phyloP scores from a whole-genome alignment of 2,888 invertebrate species.

The Lasioglossum vierecki region DNA sequence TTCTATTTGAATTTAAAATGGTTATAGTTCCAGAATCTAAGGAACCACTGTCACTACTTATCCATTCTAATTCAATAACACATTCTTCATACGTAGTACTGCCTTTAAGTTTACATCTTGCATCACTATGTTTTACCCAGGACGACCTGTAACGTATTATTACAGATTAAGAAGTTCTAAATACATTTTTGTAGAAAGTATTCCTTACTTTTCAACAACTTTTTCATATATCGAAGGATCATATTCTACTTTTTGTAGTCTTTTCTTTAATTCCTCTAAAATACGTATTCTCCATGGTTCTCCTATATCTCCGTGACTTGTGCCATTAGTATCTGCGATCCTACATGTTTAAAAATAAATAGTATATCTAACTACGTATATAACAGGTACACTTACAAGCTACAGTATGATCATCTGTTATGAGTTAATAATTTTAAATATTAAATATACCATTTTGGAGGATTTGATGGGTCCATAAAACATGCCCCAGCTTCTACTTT shows the following conservation, averaged over 20 bases:
- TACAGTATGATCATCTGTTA: background rate
- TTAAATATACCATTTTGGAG: constrained; percentile 89
- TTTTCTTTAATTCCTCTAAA: constrained; percentile 88
- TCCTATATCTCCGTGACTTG: constrained; percentile 87
- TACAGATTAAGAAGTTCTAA: background rate
- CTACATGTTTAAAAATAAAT: constrained; percentile 58
- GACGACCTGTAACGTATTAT: constrained; percentile 85
- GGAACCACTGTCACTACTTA: constrained; percentile 86
- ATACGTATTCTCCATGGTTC: constrained; percentile 92
- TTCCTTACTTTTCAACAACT: constrained; percentile 89
- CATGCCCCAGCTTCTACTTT: constrained; percentile 93
- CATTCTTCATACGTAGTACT: constrained; percentile 89
- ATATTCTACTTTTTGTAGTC: constrained; percentile 85
- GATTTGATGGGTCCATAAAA: constrained; percentile 88
- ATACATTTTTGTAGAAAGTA: background rate
- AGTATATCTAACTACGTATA: background rate
- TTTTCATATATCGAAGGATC: constrained; percentile 88
- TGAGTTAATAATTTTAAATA: background rate
- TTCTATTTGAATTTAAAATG: constrained; percentile 91
- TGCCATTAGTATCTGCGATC: constrained; percentile 86
- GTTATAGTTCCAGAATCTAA: constrained; percentile 91
- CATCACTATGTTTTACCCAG: constrained; percentile 94
- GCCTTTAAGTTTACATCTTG: constrained; percentile 86
- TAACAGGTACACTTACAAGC: background rate
- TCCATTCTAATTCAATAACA: constrained; percentile 93